Evolutionary conservation across 2,797 vertebrate genomes (phyloP).

Genomic region (Enteromius viviparus): DNA sequence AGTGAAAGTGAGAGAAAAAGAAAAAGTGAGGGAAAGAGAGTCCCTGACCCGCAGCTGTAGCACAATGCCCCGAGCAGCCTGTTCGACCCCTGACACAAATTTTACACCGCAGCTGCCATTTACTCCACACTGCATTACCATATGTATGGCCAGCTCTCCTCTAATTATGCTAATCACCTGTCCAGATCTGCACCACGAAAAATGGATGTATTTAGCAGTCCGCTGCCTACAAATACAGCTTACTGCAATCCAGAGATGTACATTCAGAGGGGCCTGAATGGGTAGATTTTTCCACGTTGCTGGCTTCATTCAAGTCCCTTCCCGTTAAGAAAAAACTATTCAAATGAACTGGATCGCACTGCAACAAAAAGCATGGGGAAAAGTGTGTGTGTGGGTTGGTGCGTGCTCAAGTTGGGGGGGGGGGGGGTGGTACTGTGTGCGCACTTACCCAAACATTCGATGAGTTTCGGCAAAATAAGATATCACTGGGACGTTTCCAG

Average conservation of each 20-base stretch:
- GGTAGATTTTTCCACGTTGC: constrained; percentile 99
- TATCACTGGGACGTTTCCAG: constrained; percentile 79
- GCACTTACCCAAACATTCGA: constrained; percentile 84
- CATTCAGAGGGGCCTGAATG: constrained; percentile 96
- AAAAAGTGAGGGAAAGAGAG: constrained; percentile 72
- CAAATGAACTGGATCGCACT: constrained; percentile 90
- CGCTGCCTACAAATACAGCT: constrained; percentile 97
- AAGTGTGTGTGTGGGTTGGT: constrained; percentile 57
- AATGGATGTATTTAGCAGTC: constrained; percentile 99
- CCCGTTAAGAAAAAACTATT: constrained; percentile 82
- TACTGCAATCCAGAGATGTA: constrained; percentile 98
- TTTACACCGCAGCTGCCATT: constrained; percentile 97
- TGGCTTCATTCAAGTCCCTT: constrained; percentile 96
- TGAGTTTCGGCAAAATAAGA: constrained; percentile 87
- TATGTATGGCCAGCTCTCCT: constrained; percentile 96
- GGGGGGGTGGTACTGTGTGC: constrained; percentile 43
- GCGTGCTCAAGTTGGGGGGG: constrained; percentile 26
- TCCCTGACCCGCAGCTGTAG: constrained; percentile 90
- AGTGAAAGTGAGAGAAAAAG: constrained; percentile 35
- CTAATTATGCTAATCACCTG: constrained; percentile 99
- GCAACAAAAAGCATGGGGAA: constrained; percentile 71
- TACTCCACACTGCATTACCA: constrained; percentile 94
- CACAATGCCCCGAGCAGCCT: constrained; percentile 88
- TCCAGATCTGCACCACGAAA: constrained; percentile 92
- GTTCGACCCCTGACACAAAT: constrained; percentile 93